These are phyloP conservation scores for Poecile montanus DNA, from an alignment of 2,797 vertebrate species.

Conservation along the genomic window DNA sequence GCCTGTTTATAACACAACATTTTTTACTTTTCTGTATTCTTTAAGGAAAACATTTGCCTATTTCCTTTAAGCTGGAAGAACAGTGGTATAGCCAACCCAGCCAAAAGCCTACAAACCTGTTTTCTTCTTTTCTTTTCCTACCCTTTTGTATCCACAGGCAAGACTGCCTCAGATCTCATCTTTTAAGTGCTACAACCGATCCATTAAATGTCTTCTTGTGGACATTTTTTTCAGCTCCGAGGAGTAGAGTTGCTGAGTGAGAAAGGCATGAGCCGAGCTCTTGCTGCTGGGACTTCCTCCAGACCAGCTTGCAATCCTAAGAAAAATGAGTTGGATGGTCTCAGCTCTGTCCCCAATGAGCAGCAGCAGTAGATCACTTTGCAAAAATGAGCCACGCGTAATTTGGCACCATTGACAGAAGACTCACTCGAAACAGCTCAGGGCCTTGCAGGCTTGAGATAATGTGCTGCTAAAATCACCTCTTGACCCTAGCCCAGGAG, in stretches of 20 bases:
- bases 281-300: slow-evolving; percentile 57
- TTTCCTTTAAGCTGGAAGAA: background rate
- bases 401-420: slow-evolving; percentile 72
- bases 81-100: background rate
- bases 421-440: slow-evolving; percentile 42
- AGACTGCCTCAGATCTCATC: background rate
- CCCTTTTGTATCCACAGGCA: background rate
- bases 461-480: slow-evolving; percentile 62
- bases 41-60: background rate
- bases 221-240: slow-evolving; percentile 45
- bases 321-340: slow-evolving; percentile 71
- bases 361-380: slow-evolving; percentile 70
- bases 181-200: background rate
- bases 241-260: slow-evolving; percentile 73
- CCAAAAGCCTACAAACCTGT: background rate
- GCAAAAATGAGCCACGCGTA: slow-evolving; percentile 67
- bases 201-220: slow-evolving; percentile 27
- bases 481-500: slow-evolving; percentile 65
- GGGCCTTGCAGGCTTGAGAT: slow-evolving; percentile 55
- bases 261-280: slow-evolving; percentile 38
- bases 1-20: background rate
- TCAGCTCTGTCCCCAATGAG: slow-evolving; percentile 61
- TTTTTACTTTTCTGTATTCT: background rate
- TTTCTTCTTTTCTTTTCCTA: background rate
- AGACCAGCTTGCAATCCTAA: slow-evolving; percentile 51